These are phyloP conservation scores for Triops longicaudatus DNA, from an alignment of 1,140 invertebrate species.

Conservation along the genomic window DNA sequence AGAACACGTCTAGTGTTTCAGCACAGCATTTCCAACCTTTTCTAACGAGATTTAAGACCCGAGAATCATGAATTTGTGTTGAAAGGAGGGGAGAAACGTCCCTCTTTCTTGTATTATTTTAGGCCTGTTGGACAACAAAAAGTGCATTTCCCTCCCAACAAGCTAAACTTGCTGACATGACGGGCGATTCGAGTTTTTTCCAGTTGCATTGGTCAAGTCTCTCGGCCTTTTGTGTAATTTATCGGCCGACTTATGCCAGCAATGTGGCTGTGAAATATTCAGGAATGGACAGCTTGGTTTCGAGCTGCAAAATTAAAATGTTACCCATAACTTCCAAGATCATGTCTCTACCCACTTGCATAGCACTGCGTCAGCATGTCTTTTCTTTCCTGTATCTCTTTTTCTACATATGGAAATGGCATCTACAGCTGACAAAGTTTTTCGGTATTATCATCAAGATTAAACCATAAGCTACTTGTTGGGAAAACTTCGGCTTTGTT, in stretches of 20 bases:
- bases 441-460: not conserved
- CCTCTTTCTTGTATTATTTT: conserved; percentile 15
- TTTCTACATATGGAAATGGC: not conserved
- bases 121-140: not conserved
- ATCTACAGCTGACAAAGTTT: not conserved
- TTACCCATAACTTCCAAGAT: not conserved
- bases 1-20: conserved; percentile 12
- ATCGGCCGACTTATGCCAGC: not conserved
- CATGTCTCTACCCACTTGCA: not conserved
- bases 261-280: not conserved
- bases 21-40: not conserved
- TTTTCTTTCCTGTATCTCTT: not conserved
- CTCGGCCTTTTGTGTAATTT: not conserved
- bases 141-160: not conserved
- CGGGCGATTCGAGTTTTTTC: not conserved
- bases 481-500: not conserved
- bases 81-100: not conserved
- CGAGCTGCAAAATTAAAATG: not conserved
- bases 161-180: not conserved
- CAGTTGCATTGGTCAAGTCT: not conserved
- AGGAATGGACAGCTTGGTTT: not conserved
- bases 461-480: not conserved
- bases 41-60: conserved; percentile 12
- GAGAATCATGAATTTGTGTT: conserved; percentile 1
- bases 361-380: not conserved